phyloP scores from a whole-genome alignment of 2,888 invertebrate species.

The Leptinotarsa juncta region DNA sequence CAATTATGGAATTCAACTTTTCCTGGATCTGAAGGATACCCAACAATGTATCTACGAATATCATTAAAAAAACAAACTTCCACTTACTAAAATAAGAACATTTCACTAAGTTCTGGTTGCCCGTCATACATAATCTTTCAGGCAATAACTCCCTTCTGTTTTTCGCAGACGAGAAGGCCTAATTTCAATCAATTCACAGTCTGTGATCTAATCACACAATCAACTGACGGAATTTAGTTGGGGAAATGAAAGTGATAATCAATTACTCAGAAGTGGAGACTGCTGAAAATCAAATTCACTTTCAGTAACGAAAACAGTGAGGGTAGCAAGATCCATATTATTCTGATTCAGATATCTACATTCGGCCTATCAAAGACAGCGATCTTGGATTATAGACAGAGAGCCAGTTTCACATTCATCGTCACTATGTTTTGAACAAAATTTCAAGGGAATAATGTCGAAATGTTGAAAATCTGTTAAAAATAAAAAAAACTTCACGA shows the following conservation, averaged over 20 bases:
- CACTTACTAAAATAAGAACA: too few relatives aligned
- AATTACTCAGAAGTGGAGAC: not conserved
- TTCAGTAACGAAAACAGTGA: slow-evolving; percentile 4
- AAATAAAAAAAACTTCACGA: too few relatives aligned
- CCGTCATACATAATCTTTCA: not conserved
- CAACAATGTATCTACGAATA: too few relatives aligned
- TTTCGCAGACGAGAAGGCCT: not conserved
- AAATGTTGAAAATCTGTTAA: not conserved
- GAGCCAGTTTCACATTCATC: not conserved
- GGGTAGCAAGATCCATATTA: slow-evolving; percentile 11
- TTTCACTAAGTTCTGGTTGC: not conserved
- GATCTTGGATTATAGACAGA: not conserved
- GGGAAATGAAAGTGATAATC: slow-evolving; percentile 11
- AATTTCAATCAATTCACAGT: not conserved
- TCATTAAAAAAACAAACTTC: too few relatives aligned
- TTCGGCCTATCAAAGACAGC: not conserved
- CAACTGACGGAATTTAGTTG: not conserved
- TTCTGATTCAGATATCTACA: slow-evolving; percentile 2
- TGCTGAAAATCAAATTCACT: slow-evolving; percentile 4
- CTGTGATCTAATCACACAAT: slow-evolving; percentile 6
- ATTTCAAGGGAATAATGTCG: not conserved
- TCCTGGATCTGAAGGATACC: too few relatives aligned
- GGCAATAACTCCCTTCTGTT: not conserved
- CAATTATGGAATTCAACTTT: too few relatives aligned
- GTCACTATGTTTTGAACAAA: not conserved